phyloP scores from a whole-genome alignment of 2,888 invertebrate species.

The Lymantria dispar region DNA sequence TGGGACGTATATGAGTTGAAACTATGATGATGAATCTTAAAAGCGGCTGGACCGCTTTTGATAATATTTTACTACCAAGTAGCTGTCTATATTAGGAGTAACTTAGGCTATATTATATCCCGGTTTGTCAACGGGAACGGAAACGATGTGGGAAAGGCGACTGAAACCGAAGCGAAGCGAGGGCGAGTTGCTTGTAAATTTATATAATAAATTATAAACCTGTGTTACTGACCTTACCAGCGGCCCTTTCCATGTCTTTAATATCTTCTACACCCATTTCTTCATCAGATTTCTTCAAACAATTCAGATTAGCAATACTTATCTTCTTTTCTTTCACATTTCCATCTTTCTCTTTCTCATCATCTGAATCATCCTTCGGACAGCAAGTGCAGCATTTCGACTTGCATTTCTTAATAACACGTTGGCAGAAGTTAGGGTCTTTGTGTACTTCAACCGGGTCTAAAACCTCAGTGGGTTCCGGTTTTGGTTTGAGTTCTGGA shows the following conservation, averaged over 20 bases:
- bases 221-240: conserved; percentile 60
- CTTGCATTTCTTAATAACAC: conserved; percentile 68
- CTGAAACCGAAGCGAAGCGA: no score
- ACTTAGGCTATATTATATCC: no score
- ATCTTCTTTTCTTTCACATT: conserved; percentile 3
- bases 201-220: background rate
- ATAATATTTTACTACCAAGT: no score
- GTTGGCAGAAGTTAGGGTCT: conserved; percentile 60
- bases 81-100: no score
- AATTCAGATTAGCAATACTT: conserved; percentile 49
- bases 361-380: conserved; percentile 50
- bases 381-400: conserved; percentile 77
- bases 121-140: no score
- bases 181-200: no score
- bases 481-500: conserved; percentile 5
- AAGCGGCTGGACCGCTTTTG: no score
- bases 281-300: conserved; percentile 64
- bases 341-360: conserved; percentile 37
- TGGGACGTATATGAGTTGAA: no score
- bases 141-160: no score
- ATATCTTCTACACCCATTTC: conserved; percentile 41
- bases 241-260: conserved; percentile 61
- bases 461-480: conserved; percentile 20
- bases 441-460: conserved; percentile 38
- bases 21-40: no score